Base-by-base conservation (phyloP, 2,113 vertebrate species). In the Pomatostomus ruficeps region DNA sequence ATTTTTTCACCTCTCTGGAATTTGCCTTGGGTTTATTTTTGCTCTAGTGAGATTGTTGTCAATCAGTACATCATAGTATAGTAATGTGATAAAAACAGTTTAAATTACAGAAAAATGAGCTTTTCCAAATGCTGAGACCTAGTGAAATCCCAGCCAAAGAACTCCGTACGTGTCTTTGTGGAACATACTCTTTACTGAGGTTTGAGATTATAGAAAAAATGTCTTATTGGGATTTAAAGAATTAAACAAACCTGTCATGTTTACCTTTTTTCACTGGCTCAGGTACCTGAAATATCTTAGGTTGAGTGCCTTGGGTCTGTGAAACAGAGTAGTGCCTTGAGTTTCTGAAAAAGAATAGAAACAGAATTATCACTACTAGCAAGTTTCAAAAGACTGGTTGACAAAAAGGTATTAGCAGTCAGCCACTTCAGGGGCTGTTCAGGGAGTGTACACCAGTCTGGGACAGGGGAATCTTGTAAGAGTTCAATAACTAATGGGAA, bases 201-300 rank as follows among this genome's bases (percentile, higher is more conserved):
- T 74, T 66, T 86, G 76, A 84, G 25, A 62, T 70, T 62, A 38
- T 33, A 46, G 21, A 58, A 66, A 45, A 59, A 70, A 16, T 1
- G 9, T 11, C 18, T 76, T 58, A 62, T 5, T 58, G 13, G 14
- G 43, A 55, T 81, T 91, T 62, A 48, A 78, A 73, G 23, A 75
- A 68, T 65, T 33, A 61, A 85, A 65, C 6, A 70, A 88, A 28
- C 4, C 42, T 45, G 33, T 20, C 42, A 73, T 38, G 9, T 59
- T 93, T 96, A 95, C 92, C 90, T 96, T 95, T 96, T 58, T 75
- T 65, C 33, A 83, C 11, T 66, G 91, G 40, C 42, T 88, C 62
- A 72, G 59, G 72, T 89, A 96, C 91, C 38, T 94, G 62, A 58
- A 76, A 43, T 59, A 33, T 26, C 22, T 59, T 67, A 75, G 14